Conservation (phyloP, 2,797 vertebrate genomes). For the Intellagama lesueurii region DNA sequence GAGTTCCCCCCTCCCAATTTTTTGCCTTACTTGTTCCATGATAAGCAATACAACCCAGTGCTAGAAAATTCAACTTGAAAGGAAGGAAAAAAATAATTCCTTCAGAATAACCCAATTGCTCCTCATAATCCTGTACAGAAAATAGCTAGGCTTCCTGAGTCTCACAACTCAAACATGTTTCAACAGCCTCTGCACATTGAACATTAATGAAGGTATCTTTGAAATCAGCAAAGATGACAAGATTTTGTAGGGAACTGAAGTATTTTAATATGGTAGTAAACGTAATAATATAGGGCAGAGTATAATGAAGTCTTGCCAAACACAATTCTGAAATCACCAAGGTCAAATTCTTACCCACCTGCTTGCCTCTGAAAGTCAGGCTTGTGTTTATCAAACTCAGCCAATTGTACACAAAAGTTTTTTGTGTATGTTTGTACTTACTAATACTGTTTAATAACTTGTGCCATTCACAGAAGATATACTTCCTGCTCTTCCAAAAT, state of each 20-base stretch:
- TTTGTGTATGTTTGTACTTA: neutral
- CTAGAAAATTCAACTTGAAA: neutral
- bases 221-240: conserved; percentile 38
- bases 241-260: conserved; percentile 19
- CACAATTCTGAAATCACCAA: conserved; percentile 47
- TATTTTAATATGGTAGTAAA: conserved; percentile 19
- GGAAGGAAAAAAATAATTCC: neutral
- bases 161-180: conserved; percentile 25
- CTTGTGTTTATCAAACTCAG: conserved; percentile 12
- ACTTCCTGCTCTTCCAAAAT: neutral
- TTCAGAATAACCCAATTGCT: neutral
- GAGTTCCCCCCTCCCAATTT: neutral
- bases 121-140: conserved; percentile 25
- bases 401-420: neutral
- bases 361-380: conserved; percentile 43
- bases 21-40: neutral
- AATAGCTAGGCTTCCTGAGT: neutral
- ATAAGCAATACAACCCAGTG: neutral
- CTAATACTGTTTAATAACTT: neutral
- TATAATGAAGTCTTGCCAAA: conserved; percentile 44
- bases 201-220: neutral
- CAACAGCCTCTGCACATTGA: conserved; percentile 16
- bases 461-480: conserved; percentile 24
- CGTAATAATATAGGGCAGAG: conserved; percentile 41
- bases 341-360: conserved; percentile 39